Conservation (phyloP, 1,140 invertebrate genomes). For the Drosophila pachea region DNA sequence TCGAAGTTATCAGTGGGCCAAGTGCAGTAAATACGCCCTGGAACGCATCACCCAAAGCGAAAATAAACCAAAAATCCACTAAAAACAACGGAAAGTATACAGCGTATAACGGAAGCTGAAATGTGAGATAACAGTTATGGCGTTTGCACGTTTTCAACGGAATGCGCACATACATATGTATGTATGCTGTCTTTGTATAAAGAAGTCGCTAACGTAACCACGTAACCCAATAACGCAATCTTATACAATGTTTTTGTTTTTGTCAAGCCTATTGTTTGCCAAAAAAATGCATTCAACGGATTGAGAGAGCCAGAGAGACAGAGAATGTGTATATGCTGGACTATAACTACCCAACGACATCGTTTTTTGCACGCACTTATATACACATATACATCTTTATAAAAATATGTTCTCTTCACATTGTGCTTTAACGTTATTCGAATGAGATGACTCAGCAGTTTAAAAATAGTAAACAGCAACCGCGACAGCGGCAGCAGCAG, state of each 20-base stretch:
- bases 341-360: constrained; percentile 42
- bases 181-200: constrained; percentile 33
- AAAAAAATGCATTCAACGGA: constrained; percentile 23
- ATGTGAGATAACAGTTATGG: constrained; percentile 51
- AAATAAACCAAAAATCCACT: constrained; percentile 7
- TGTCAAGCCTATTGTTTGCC: constrained; percentile 3
- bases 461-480: constrained; percentile 78
- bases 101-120: constrained; percentile 55
- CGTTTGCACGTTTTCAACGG: constrained; percentile 50
- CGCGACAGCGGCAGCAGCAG: constrained; percentile 19
- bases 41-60: constrained; percentile 29
- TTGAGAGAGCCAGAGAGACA: neutral
- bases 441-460: constrained; percentile 77
- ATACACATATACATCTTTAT: constrained; percentile 32
- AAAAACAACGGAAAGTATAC: neutral
- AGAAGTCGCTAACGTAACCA: constrained; percentile 30
- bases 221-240: constrained; percentile 45
- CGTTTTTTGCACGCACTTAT: constrained; percentile 7
- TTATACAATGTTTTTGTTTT: neutral
- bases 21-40: constrained; percentile 35
- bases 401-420: neutral
- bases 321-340: constrained; percentile 29
- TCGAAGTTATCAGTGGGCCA: constrained; percentile 38
- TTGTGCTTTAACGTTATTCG: constrained; percentile 66
- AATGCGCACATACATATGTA: neutral